Base-by-base conservation (phyloP, 2,888 invertebrate genomes). In the Zygogramma bicolorata region DNA sequence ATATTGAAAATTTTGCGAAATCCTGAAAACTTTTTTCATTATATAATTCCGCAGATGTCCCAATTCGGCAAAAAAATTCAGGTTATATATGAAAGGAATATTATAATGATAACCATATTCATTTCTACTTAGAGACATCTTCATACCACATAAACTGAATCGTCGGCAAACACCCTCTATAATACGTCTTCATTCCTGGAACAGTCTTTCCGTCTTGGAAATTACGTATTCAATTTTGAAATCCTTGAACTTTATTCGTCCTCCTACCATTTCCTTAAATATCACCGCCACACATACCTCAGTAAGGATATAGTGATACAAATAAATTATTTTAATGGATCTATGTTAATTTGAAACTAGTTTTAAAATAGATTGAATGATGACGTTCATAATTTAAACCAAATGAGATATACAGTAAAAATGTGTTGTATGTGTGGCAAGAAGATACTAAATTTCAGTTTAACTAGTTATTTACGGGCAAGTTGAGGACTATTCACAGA, bases 231-330 rank as follows among this genome's bases (percentile, higher is more conserved):
- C 53, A 53, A 53, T 25, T 53, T 27, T 27, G 25, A 65, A 60
- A 71, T 68, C 68, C 63, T 68, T 68, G 68, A 71, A 71, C 71
- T 71, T 65, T 68, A 70, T 60, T 60, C 66, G 68, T 65, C 68
- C 68, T 68, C 49, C 68, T 57, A 68, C 68, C 68, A 63, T 68
- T 63, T 63, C 68, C 63, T 49, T 46, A 25, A 71, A 71, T 68
- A 65, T 65, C 65, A 53, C 57, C 62, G 25, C 53, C 25, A n/a
- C 53, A 27, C 53, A 42, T 63, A 40, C 25, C 40, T 57, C 34
- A 42, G 69, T 25, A 49, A 62, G 38, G 53, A 13, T 53, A 60
- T 46, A 46, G 60, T 67, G 67, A 42, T 60, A 69, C 69, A 69
- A 63, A 69, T 69, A 69, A 69, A 69, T 69, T 63, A 63, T 42